A percentile compares a stretch with the other conserved stretches of the same genome.
Evolutionary conservation across 2,888 invertebrate genomes (phyloP).

Genomic region (Lepidocyrtoides sp.): DNA sequence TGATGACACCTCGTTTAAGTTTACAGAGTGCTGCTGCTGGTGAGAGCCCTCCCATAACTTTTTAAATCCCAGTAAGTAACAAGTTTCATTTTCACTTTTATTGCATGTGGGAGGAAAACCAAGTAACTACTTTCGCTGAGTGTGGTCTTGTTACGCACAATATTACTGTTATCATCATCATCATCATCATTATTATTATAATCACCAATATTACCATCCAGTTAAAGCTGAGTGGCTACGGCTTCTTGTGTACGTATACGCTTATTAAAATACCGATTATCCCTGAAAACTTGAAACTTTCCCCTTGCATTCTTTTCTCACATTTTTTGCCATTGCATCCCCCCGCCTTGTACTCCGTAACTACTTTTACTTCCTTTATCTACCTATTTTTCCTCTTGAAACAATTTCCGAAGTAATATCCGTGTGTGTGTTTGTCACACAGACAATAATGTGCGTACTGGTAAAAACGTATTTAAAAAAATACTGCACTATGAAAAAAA

Average conservation of each 20-base stretch:
- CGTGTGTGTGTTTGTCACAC: background rate
- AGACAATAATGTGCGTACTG: background rate
- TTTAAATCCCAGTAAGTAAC: background rate
- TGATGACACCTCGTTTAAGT: background rate
- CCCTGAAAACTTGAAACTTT: background rate
- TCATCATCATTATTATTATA: background rate
- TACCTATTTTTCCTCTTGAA: background rate
- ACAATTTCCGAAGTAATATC: conserved; percentile 7
- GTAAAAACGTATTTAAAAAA: too few relatives aligned
- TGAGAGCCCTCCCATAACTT: too few relatives aligned
- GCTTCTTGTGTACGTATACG: background rate
- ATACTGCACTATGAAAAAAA: too few relatives aligned
- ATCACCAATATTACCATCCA: too few relatives aligned
- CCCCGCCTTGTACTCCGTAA: background rate
- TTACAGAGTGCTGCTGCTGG: background rate
- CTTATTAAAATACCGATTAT: conserved; percentile 23
- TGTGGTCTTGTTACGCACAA: conserved; percentile 1
- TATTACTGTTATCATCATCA: background rate
- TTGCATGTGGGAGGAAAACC: background rate
- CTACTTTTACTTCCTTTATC: background rate
- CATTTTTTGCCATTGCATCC: background rate
- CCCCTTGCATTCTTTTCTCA: background rate
- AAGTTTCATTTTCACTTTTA: conserved; percentile 22
- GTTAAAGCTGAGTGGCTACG: background rate
- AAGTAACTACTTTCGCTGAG: background rate